Evolutionary conservation across 2,797 vertebrate genomes (phyloP), one percentile per base, ranked within the genome.

Genomic region (Glyptemys insculpta): DNA sequence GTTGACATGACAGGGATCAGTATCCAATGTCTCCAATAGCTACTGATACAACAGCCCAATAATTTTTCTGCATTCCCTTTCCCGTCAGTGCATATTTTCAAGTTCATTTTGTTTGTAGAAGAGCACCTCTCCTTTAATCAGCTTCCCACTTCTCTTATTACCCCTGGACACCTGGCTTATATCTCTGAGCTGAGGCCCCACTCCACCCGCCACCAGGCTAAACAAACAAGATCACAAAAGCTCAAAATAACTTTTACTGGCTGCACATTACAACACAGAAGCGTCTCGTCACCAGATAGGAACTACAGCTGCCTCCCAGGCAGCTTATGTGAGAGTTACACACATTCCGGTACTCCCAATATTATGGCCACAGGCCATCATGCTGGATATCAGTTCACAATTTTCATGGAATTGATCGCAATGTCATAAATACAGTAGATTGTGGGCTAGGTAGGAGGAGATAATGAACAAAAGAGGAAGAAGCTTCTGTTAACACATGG

Each of bases 171-270:
- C 81, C 79, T 14, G n/a, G 44, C 93, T 96, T 87, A 81, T 49
- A 91, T 85, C 89, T 86, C 82, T 34, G 91, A 91, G 79, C 49
- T 95, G 89, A 89, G 59, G 84, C 91, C 83, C 65, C 83, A 59
- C 85, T 89, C 83, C 0, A 0, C 86, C 92, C 53, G 31, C 79
- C 83, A 90, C 47, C 87, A 87, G 81, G 79, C 90, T 93, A 95
- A 85, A 86, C 94, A 95, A 94, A 88, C 95, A 92, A 95, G 89
- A 95, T 83, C 76, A 78, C 91, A 92, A 81, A 93, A 87, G 91
- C 89, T 93, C 86, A 89, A 96, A 96, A 95, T 91, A 93, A 79
- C 68, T 93, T 95, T 95, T 88, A 85, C 81, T 53, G 86, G 50
- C 88, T 19, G 87, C 52, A 4, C 19, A 41, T 59, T 85, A 95